These are phyloP conservation scores for Atethmia centrago DNA, from an alignment of 2,888 invertebrate genomes.

Conservation along the genomic window DNA sequence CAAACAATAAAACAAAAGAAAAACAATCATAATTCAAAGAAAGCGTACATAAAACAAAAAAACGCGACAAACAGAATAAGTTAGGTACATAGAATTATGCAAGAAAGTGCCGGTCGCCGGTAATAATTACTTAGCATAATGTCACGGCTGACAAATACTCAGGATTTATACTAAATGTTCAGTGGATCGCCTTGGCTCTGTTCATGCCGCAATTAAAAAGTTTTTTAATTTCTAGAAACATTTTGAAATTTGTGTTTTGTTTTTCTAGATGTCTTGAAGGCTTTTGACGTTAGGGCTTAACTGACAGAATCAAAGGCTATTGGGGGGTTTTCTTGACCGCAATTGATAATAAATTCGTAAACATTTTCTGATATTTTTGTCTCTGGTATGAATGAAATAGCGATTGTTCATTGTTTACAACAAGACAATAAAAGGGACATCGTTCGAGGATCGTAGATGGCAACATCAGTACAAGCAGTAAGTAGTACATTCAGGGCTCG, in stretches of 20 bases:
- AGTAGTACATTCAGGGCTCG: no score
- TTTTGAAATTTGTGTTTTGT: conserved; percentile 4
- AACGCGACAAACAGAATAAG: conserved; percentile 30
- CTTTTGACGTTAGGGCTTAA: not conserved
- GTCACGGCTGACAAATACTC: conserved; percentile 43
- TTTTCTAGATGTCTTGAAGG: not conserved
- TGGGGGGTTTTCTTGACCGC: not conserved
- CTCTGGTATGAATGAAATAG: not conserved
- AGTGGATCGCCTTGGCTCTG: conserved; percentile 50
- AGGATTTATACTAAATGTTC: conserved; percentile 20
- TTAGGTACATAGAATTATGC: conserved; percentile 41
- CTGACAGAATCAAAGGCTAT: not conserved
- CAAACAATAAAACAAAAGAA: conserved; percentile 15
- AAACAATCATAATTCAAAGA: conserved; percentile 23
- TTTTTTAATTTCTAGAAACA: not conserved
- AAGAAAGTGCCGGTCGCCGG: conserved; percentile 37
- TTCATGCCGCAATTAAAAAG: conserved; percentile 41
- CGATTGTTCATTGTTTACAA: not conserved
- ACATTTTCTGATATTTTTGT: not conserved
- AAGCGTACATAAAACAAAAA: conserved; percentile 18
- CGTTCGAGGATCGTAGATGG: not conserved
- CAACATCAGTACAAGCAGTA: not conserved
- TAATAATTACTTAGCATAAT: conserved; percentile 45
- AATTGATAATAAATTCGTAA: not conserved
- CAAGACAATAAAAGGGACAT: not conserved